Evolutionary conservation across 2,888 invertebrate genomes (phyloP), one percentile per base, ranked within the genome.

Genomic region (Galerucella nymphaeae): DNA sequence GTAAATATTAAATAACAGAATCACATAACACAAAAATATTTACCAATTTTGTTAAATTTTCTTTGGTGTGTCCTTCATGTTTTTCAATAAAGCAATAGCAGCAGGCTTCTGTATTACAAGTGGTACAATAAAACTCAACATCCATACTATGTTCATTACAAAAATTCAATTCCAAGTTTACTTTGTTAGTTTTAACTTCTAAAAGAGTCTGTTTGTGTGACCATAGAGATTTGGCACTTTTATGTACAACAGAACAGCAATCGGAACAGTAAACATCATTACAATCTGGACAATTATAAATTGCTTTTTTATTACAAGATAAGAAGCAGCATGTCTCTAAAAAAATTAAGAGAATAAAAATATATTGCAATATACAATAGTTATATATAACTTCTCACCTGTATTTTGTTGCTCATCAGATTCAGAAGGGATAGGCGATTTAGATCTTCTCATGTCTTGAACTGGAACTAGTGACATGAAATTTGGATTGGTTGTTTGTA

Each of bases 91-190:
- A 81, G 74, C 89, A 89, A 63, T 86, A 85, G n/a, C 86, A 84
- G 72, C 89, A 89, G 1, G 82, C 77, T 2, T 81, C 75, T 30
- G 75, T 63, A n/a, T 84, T 73, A 77, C 89, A 89, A 13, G 82
- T 79, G 3, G 78, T 80, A 74, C 89, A 89, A 71, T 82, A 84
- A 78, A 87, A 86, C 18, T 86, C 87, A 23, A 84, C 38, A 1
- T 78, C 68, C 69, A 83, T 78, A 2, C 77, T 58, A 78, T 88
- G 88, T 45, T 77, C 77, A 0, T 55, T 18, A 74, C 83, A 83
- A 45, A 74, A 77, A 23, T 79, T 78, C 62, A 83, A 73, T 11
- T 75, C 75, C 9, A 77, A 53, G 42, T 73, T 69, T 58, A 75
- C 72, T 45, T 70, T 70, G 5, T 62, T 38, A 50, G 73, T 74